These are phyloP conservation scores for Pagetopsis macropterus DNA, from an alignment of 2,797 vertebrate genomes.

Conservation along the genomic window DNA sequence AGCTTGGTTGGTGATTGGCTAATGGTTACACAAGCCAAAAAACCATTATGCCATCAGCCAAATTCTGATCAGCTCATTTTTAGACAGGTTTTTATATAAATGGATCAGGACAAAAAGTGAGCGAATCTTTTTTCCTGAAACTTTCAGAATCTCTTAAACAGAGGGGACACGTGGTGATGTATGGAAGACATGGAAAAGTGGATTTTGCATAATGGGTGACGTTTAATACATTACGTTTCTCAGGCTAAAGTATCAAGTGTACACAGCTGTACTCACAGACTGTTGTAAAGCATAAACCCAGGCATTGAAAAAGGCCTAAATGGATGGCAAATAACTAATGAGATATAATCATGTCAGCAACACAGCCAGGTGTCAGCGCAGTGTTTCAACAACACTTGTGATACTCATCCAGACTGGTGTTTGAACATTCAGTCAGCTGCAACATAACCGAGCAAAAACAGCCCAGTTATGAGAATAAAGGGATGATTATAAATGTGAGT, in stretches of 20 bases:
- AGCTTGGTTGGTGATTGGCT: too few relatives aligned
- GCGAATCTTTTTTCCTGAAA: too few relatives aligned
- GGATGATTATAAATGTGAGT: slow-evolving; percentile 5
- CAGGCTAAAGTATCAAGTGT: background rate
- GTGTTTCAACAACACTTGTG: slow-evolving; percentile 27
- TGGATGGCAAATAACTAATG: slow-evolving; percentile 21
- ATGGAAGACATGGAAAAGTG: too few relatives aligned
- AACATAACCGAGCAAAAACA: slow-evolving; percentile 3
- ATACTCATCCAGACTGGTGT: slow-evolving; percentile 9
- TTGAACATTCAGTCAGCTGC: slow-evolving; percentile 22
- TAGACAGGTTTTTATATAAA: too few relatives aligned
- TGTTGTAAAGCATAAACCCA: background rate
- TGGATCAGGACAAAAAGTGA: too few relatives aligned
- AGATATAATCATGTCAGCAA: slow-evolving; percentile 19
- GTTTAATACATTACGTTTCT: background rate
- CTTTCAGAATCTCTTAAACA: too few relatives aligned
- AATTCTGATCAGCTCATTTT: too few relatives aligned
- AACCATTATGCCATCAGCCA: too few relatives aligned
- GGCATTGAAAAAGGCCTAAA: background rate
- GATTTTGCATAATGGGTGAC: too few relatives aligned
- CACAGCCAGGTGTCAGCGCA: slow-evolving; percentile 23
- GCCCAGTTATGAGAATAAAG: slow-evolving; percentile 18
- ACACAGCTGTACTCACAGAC: slow-evolving; percentile 6
- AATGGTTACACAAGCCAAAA: too few relatives aligned
- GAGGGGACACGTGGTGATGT: too few relatives aligned